These are phyloP conservation scores for Physeter macrocephalus DNA, from an alignment of 2,113 vertebrate genomes.

Conservation along the genomic window DNA sequence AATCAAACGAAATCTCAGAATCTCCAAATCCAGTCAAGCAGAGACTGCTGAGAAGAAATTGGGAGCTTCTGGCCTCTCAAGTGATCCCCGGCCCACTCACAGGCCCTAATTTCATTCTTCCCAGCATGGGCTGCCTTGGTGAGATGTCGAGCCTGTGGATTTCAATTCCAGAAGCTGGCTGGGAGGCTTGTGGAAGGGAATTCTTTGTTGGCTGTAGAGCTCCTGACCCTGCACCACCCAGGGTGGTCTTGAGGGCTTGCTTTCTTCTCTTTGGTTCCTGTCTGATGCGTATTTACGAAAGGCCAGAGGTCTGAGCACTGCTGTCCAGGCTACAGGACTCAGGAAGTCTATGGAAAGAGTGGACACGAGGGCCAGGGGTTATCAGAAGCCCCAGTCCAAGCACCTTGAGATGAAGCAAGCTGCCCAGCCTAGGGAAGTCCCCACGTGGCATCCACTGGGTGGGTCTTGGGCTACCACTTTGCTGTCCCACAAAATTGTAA, in stretches of 20 bases:
- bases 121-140: neutral
- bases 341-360: neutral
- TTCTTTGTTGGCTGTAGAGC: neutral
- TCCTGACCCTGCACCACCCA: neutral
- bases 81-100: neutral
- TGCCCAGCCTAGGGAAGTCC: neutral
- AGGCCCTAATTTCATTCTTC: accelerated
- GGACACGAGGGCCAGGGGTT: accelerated
- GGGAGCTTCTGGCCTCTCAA: neutral
- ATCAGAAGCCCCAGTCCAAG: neutral
- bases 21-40: neutral
- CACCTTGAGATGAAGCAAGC: neutral
- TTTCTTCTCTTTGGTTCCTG: neutral
- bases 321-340: neutral
- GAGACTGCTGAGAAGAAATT: neutral
- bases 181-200: no score
- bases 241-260: neutral
- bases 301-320: neutral
- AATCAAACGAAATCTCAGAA: neutral
- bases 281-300: neutral
- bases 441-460: neutral
- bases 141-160: neutral
- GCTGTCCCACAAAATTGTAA: neutral
- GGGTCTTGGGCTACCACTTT: neutral
- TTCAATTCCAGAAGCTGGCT: neutral